Conservation (phyloP, 1,140 invertebrate genomes). For the Acromyrmex heyeri region DNA sequence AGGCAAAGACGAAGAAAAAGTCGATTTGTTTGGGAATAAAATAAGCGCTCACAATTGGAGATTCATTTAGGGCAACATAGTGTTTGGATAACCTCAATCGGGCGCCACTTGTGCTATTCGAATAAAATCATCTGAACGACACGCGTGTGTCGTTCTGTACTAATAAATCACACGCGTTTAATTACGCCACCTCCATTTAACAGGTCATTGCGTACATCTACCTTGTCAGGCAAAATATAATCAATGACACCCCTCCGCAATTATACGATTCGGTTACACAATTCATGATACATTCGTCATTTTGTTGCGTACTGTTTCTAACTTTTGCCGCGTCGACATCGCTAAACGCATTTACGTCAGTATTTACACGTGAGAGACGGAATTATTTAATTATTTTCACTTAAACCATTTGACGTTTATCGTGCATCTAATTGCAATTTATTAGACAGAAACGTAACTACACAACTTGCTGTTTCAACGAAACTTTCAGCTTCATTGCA, state of each 20-base stretch:
- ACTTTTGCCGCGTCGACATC: slow-evolving; percentile 19
- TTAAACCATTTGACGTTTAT: slow-evolving; percentile 25
- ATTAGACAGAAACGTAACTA: background rate
- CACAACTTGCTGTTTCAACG: background rate
- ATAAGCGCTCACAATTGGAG: slow-evolving; percentile 16
- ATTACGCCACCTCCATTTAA: slow-evolving; percentile 41
- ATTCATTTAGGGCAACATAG: slow-evolving; percentile 1
- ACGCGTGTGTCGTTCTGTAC: background rate
- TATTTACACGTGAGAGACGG: background rate
- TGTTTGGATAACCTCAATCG: slow-evolving; percentile 54
- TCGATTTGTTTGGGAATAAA: slow-evolving; percentile 42
- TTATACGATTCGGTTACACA: slow-evolving; percentile 42
- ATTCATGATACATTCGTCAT: slow-evolving; percentile 28
- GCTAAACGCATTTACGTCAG: slow-evolving; percentile 4
- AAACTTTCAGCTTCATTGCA: background rate
- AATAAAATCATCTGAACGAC: background rate
- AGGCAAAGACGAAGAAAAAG: background rate
- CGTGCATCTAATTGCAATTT: slow-evolving; percentile 19
- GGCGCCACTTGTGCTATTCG: background rate
- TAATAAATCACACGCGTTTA: slow-evolving; percentile 56
- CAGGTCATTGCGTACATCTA: background rate
- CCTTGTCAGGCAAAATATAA: slow-evolving; percentile 29
- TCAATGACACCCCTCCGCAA: slow-evolving; percentile 46
- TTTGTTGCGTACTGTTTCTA: background rate
- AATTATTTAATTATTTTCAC: slow-evolving; percentile 42